These are phyloP conservation scores for Pemphigus obesinymphae DNA, from an alignment of 1,140 invertebrate species.

Conservation along the genomic window DNA sequence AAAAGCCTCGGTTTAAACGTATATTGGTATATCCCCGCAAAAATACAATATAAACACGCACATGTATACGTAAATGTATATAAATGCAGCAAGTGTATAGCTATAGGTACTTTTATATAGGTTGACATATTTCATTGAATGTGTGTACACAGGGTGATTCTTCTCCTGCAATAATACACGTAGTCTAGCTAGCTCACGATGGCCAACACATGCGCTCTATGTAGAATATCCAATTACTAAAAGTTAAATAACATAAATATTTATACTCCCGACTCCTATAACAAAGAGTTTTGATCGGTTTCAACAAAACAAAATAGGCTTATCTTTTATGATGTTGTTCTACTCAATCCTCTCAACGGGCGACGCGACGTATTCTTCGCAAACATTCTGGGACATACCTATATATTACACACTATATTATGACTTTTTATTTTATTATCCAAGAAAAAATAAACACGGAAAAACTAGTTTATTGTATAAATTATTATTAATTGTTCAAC, in stretches of 20 bases:
- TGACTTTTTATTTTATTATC: too few relatives aligned
- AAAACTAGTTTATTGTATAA: too few relatives aligned
- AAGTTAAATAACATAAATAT: constrained; percentile 10
- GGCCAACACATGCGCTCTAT: not conserved
- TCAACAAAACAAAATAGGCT: not conserved
- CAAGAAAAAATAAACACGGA: too few relatives aligned
- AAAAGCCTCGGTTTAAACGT: not conserved
- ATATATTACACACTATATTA: too few relatives aligned
- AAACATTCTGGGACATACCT: too few relatives aligned
- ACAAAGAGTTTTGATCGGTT: not conserved
- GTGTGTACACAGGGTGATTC: not conserved
- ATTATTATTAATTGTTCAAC: too few relatives aligned
- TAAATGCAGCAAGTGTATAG: not conserved
- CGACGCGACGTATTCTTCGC: too few relatives aligned
- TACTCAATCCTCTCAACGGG: not conserved
- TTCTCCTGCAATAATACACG: not conserved
- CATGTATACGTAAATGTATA: not conserved
- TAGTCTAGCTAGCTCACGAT: not conserved
- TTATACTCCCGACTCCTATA: not conserved
- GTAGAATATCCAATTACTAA: not conserved
- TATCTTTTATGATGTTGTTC: not conserved
- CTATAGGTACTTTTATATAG: not conserved
- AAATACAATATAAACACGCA: not conserved
- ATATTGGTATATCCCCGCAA: not conserved
- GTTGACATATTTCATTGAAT: too few relatives aligned